Conservation (phyloP, 2,113 vertebrate species). For the Phylloscopus trochilus region DNA sequence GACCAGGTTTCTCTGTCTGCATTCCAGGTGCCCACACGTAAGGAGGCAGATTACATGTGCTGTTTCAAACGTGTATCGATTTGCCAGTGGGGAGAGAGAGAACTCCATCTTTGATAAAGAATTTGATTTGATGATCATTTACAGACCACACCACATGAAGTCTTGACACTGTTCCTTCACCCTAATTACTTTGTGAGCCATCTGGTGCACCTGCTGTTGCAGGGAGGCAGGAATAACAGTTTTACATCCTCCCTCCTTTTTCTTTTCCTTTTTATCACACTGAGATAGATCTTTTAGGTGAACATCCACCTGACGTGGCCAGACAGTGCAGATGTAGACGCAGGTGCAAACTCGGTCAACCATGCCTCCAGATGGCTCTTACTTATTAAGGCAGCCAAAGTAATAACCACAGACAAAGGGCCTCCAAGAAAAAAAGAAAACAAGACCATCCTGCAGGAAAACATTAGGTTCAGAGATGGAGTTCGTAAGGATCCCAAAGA, state of each 20-base stretch:
- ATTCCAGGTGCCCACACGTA: background rate
- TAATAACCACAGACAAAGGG: conserved; percentile 52
- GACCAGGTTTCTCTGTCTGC: conserved; percentile 50
- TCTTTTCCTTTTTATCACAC: conserved; percentile 55
- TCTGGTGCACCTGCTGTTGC: conserved; percentile 66
- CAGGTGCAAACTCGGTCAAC: conserved; percentile 65
- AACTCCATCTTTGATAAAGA: conserved; percentile 29
- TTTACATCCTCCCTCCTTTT: conserved; percentile 35
- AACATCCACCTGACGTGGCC: conserved; percentile 56
- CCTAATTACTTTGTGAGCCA: conserved; percentile 62
- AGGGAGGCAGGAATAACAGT: conserved; percentile 41
- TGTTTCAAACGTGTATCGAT: conserved; percentile 34
- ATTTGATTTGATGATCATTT: conserved; percentile 54
- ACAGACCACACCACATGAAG: conserved; percentile 30
- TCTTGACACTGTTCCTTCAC: conserved; percentile 56
- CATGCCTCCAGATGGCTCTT: conserved; percentile 62
- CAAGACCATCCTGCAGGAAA: conserved; percentile 12
- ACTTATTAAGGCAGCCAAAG: conserved; percentile 65
- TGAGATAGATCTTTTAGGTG: conserved; percentile 55
- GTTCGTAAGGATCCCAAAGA: conserved; percentile 12
- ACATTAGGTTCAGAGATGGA: background rate
- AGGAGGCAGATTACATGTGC: background rate
- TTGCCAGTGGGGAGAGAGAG: conserved; percentile 15
- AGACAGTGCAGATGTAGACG: conserved; percentile 54
- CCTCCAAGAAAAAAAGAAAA: background rate